Percentiles rank a stretch among this genome's conserved stretches.
Evolutionary conservation across 2,888 invertebrate species (phyloP).

Genomic region (Vanessa cardui): DNA sequence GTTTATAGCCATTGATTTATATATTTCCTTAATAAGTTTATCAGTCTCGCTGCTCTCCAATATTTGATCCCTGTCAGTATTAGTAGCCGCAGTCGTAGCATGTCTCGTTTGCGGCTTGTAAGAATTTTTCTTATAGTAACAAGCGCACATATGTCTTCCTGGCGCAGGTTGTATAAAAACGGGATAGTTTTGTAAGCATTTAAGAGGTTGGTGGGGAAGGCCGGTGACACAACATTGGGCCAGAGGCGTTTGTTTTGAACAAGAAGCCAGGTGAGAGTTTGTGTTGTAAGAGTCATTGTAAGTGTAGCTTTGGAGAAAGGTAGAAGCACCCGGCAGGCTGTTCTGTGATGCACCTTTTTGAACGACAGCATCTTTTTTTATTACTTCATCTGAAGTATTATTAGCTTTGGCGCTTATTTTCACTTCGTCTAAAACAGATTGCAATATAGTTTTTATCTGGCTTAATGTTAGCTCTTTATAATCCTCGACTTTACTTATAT

Average conservation of each 20-base stretch:
- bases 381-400: slow-evolving; percentile 41
- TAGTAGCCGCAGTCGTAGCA: slow-evolving; percentile 53
- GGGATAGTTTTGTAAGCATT: slow-evolving; percentile 63
- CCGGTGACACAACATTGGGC: slow-evolving; percentile 48
- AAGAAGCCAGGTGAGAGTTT: slow-evolving; percentile 53
- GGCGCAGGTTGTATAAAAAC: slow-evolving; percentile 56
- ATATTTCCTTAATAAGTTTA: slow-evolving; percentile 71
- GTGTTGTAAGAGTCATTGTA: slow-evolving; percentile 59
- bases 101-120: slow-evolving; percentile 33
- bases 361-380: slow-evolving; percentile 61
- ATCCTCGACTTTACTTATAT: slow-evolving; percentile 44
- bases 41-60: slow-evolving; percentile 60
- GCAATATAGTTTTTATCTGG: slow-evolving; percentile 69
- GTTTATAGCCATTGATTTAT: slow-evolving; percentile 66
- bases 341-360: slow-evolving; percentile 62
- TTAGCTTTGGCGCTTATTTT: slow-evolving; percentile 56
- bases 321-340: slow-evolving; percentile 54
- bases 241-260: slow-evolving; percentile 52
- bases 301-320: slow-evolving; percentile 58
- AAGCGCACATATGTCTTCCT: slow-evolving; percentile 53
- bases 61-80: slow-evolving; percentile 52
- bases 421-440: slow-evolving; percentile 67
- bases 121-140: slow-evolving; percentile 49
- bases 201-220: slow-evolving; percentile 47
- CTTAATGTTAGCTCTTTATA: slow-evolving; percentile 63